phyloP scores from a whole-genome alignment of 2,888 invertebrate species.

The Myathropa florea region DNA sequence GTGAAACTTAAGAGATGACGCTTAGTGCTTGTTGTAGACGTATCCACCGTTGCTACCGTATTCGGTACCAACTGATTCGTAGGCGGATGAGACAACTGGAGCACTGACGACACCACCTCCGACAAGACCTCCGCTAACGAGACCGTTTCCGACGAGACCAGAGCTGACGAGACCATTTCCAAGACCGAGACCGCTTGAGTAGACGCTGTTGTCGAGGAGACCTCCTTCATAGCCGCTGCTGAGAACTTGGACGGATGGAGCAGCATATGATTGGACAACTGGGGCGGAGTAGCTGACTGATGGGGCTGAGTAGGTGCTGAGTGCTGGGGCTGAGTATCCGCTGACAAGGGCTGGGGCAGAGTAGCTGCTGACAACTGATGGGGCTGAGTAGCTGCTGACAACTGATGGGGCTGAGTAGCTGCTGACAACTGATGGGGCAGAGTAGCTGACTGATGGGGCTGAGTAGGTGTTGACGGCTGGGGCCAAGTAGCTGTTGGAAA shows the following conservation, averaged over 20 bases:
- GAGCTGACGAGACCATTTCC: slow-evolving; percentile 12
- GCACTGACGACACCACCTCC: slow-evolving; percentile 8
- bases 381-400: slow-evolving; percentile 53
- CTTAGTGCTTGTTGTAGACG: slow-evolving; percentile 77
- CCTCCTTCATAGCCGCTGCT: neutral
- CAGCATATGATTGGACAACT: slow-evolving; percentile 1
- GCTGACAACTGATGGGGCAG: slow-evolving; percentile 51
- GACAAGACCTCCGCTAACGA: neutral
- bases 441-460: slow-evolving; percentile 62
- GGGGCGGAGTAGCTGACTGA: slow-evolving; percentile 41
- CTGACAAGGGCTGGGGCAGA: slow-evolving; percentile 12
- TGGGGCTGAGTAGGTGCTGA: neutral
- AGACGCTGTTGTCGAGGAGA: neutral
- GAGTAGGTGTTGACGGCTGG: slow-evolving; percentile 59
- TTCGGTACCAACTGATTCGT: slow-evolving; percentile 74
- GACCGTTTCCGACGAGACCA: slow-evolving; percentile 1
- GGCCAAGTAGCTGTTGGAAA: slow-evolving; percentile 54
- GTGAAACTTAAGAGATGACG: neutral
- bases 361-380: slow-evolving; percentile 38
- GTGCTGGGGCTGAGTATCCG: slow-evolving; percentile 53
- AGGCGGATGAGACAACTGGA: slow-evolving; percentile 25
- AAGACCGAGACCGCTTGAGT: neutral
- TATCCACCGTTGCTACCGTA: slow-evolving; percentile 79
- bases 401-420: slow-evolving; percentile 51
- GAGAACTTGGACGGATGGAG: neutral